phyloP scores from a whole-genome alignment of 2,113 vertebrate genomes.

The Pygathrix nemaeus region DNA sequence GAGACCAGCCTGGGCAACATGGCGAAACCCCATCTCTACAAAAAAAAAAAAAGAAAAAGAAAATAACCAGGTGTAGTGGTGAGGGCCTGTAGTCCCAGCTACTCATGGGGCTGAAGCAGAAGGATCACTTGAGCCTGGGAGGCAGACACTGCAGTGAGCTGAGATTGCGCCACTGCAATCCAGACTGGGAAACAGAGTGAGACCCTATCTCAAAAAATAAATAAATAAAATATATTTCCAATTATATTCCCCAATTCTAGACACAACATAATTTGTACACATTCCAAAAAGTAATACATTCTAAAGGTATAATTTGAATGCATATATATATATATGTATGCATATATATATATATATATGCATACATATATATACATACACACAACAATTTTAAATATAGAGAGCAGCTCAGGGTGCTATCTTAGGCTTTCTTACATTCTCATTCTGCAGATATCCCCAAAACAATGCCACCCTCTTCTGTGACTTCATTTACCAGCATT shows the following conservation, averaged over 20 bases:
- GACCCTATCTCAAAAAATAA: background rate
- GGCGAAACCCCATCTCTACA: background rate
- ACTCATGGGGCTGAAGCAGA: background rate
- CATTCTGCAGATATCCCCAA: background rate
- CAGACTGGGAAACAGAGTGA: background rate
- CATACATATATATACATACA: background rate
- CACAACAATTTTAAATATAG: background rate
- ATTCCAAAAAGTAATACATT: slow-evolving; percentile 18
- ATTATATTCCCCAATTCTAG: slow-evolving; percentile 20
- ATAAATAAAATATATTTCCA: background rate
- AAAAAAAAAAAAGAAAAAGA: background rate
- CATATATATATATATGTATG: background rate
- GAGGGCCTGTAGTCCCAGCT: background rate
- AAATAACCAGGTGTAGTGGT: background rate
- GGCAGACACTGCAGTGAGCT: background rate
- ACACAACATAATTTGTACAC: background rate
- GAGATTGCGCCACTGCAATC: background rate
- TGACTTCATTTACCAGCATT: background rate
- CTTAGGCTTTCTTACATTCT: background rate
- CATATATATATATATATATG: background rate
- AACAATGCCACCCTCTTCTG: background rate
- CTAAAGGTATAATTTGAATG: background rate
- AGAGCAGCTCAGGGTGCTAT: background rate
- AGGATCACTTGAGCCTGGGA: background rate
- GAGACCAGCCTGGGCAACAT: background rate